Evolutionary conservation across 1,140 invertebrate species (phyloP), one percentile per base, ranked within the genome.

Genomic region (Drosophila prosaltans): DNA sequence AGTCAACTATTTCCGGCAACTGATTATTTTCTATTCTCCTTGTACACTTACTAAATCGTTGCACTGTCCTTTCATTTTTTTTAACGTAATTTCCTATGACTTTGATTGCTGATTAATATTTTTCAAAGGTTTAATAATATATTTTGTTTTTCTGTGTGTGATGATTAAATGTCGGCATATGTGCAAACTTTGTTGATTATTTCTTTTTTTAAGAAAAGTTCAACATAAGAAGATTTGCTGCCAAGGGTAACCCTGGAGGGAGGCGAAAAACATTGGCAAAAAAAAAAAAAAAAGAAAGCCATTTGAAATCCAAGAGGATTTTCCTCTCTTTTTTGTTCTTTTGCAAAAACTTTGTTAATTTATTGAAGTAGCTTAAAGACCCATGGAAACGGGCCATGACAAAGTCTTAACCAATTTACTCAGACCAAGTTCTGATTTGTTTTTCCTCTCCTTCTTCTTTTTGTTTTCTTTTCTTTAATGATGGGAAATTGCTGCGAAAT

Each of bases 151-250:
- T n/a, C 55, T 26, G 16, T 32, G 58, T 24, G 9, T 64, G 65
- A 64, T 82, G 80, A 82, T 78, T 82, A 82, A 82, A 59, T 32
- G 65, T 32, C 48, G 65, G 66, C n/a, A 60, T 57, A 81, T 74
- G 59, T n/a, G 54, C 65, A 73, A 65, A 64, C 60, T 69, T 51
- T 64, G 16, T 36, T 10, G 48, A 32, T 48, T 75, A 9, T 40
- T 21, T 45, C 32, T 36, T 63, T 40, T 36, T 63, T 40, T 36
- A 10, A 9, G 32, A 63, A 60, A 57, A 30, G 41, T 45, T 58
- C 7, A 36, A 21, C 26, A 8, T 10, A 67, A 74, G 51, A 11
- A 32, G 32, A 61, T 63, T 75, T 72, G 5, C 48, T 76, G 74
- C 39, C 55, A 69, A 65, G 59, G 65, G 40, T 48, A 76, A 76